Base-by-base conservation (phyloP, 2,797 vertebrate species). In the Halcyon badia region DNA sequence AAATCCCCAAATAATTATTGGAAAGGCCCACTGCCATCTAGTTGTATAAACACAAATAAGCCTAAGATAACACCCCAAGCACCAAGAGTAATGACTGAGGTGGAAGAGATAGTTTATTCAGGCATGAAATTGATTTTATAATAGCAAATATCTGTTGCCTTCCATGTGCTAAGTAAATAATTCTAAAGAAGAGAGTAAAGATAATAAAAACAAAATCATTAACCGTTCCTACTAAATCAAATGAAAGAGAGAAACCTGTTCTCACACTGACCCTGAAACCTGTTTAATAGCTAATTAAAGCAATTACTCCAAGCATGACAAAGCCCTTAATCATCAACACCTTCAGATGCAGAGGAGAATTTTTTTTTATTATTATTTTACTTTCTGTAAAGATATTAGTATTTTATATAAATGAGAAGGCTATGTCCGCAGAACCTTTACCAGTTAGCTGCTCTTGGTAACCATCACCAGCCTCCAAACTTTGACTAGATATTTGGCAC, bases 61-160 rank as follows among this genome's bases (percentile, higher is more conserved):
- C 73, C 97, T 94, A 94, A 87, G 96, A 98, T 97, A 98, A 98
- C 90, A 97, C 97, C 96, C 97, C 76, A 75, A 98, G 97, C 97
- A 97, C 97, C 97, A 97, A 97, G 97, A 98, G 95, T 98, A 98
- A 98, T 98, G 98, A 97, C 95, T 97, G 97, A 98, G 97, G 98
- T 98, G 97, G 98, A 98, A 97, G 96, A 98, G 98, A 99, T 98
- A 98, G 98, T 96, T 98, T 98, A 98, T 98, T 98, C 99, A 99
- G 98, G 98, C 99, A 98, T 99, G 99, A 99, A 99, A 99, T 99
- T 99, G 99, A 99, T 99, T 99, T 99, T 99, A 99, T 99, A 99
- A 99, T 99, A 99, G 99, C 99, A 99, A 99, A 99, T 99, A 99
- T 99, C 98, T 98, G 98, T 99, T 99, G 98, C 98, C 98, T 98